Evolutionary conservation across 2,888 invertebrate species (phyloP).

Genomic region (Campoplex capitator): DNA sequence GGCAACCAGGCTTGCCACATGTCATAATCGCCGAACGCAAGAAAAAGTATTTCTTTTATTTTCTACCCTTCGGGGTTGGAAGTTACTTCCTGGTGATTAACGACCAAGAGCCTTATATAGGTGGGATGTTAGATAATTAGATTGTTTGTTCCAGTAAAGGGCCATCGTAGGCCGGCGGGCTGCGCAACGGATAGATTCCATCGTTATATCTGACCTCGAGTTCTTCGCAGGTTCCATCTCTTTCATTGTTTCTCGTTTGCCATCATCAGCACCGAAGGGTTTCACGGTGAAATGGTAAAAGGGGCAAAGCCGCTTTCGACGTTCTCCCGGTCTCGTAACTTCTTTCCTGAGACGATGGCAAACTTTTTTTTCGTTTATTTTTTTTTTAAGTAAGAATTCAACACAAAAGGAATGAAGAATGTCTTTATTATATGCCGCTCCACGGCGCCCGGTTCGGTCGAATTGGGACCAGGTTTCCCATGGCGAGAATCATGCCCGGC

Average conservation of each 20-base stretch:
- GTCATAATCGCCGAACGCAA: conserved; percentile 27
- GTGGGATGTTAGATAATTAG: conserved; percentile 70
- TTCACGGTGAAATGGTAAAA: conserved; percentile 51
- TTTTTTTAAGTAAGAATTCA: conserved; percentile 40
- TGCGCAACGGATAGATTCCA: conserved; percentile 70
- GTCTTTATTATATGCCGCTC: conserved; percentile 81
- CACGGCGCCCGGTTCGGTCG: conserved; percentile 73
- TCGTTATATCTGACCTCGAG: conserved; percentile 22
- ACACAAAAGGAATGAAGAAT: conserved; percentile 82
- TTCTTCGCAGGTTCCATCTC: conserved; percentile 2
- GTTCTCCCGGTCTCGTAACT: conserved; percentile 38
- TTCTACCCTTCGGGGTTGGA: conserved; percentile 21
- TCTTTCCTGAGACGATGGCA: conserved; percentile 47
- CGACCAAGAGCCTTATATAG: conserved; percentile 26
- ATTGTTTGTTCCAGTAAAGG: conserved; percentile 69
- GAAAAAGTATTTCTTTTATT: conserved; percentile 44
- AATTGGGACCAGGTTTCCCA: conserved; percentile 77
- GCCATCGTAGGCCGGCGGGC: conserved; percentile 13
- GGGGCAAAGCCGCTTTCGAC: conserved; percentile 61
- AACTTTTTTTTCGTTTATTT: conserved; percentile 22
- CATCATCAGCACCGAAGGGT: conserved; percentile 41
- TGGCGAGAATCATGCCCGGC: conserved; percentile 70
- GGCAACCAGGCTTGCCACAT: conserved; percentile 59
- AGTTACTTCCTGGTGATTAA: conserved; percentile 46
- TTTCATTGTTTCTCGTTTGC: conserved; percentile 45